Base-by-base conservation (phyloP, 2,888 invertebrate genomes). In the Eledone cirrhosa region DNA sequence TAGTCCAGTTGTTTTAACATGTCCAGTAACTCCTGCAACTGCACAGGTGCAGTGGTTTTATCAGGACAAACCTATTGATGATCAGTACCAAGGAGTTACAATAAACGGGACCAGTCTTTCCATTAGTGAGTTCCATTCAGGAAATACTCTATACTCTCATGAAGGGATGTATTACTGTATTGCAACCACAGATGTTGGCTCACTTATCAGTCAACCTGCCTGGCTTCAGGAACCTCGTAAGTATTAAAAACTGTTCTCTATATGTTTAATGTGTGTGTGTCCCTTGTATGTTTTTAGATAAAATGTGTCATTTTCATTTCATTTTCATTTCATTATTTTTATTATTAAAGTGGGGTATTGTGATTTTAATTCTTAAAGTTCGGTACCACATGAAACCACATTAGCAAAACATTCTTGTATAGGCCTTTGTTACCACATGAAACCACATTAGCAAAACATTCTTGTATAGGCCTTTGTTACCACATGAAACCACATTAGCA, bases 201-300 rank as follows among this genome's bases (percentile, higher is more conserved):
- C 76, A 22, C 29, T 76, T n/a, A 47, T 76, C 48, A 76, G 76
- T 19, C 76, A 76, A 76, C 47, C 76, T 47, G 76, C 76, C n/a
- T 47, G 27, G 24, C 47, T 76, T n/a, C 48, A 76, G 47, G 47
- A 47, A 47, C 48, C 76, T 22, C 76, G 76, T 76, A 76, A 76
- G 76, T 76, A 14, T 11, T 33, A 13, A 5, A 41, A 41, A 41
- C 41, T 8, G 8, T 41, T 41, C 41, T 41, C 41, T 41, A 41
- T 41, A 41, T 41, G 11, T 2, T 41, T 11, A 8, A 5, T 41
- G 11, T 41, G 41, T 41, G 11, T 41, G 41, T 41, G 11, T 41
- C 5, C 5, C 41, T 41, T 41, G 41, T 8, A 41, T 41, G 41
- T 11, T 8, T 41, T 11, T 41, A 11, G 41, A 41, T 41, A 41